phyloP scores from a whole-genome alignment of 2,888 invertebrate species.

The Dolomedes plantarius region DNA sequence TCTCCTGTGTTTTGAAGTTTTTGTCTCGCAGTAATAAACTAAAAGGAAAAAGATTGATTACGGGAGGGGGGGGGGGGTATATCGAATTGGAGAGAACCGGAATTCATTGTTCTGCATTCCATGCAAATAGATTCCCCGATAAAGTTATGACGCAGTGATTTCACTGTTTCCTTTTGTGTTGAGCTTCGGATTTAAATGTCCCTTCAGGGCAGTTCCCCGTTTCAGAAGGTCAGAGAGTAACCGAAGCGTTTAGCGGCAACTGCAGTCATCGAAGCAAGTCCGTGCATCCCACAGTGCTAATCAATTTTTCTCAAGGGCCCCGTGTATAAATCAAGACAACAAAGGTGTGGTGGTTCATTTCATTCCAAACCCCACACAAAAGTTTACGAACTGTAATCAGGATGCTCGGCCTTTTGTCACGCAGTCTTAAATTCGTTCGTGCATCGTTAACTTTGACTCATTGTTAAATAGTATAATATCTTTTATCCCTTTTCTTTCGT shows the following conservation, averaged over 20 bases:
- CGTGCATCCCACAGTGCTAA: background rate
- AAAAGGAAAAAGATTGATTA: too few species aligned
- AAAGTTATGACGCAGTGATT: background rate
- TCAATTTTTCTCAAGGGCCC: background rate
- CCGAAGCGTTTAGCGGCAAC: background rate
- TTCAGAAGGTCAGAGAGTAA: background rate
- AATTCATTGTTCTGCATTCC: too few species aligned
- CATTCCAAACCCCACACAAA: background rate
- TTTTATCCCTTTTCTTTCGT: too few species aligned
- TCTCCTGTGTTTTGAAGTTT: too few species aligned
- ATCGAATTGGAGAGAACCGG: too few species aligned
- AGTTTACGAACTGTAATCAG: background rate
- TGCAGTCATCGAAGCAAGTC: background rate
- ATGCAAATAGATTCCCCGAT: too few species aligned
- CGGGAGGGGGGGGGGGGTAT: too few species aligned
- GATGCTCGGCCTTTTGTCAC: too few species aligned
- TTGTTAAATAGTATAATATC: too few species aligned
- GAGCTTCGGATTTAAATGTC: background rate
- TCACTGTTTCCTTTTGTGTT: background rate
- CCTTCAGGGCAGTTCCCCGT: background rate
- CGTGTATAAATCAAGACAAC: background rate
- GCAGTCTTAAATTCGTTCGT: background rate
- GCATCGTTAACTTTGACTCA: background rate
- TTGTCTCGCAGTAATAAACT: too few species aligned
- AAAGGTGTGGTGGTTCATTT: background rate